Conservation (phyloP, 2,888 invertebrate genomes). For the Cataglyphis altisquamis region DNA sequence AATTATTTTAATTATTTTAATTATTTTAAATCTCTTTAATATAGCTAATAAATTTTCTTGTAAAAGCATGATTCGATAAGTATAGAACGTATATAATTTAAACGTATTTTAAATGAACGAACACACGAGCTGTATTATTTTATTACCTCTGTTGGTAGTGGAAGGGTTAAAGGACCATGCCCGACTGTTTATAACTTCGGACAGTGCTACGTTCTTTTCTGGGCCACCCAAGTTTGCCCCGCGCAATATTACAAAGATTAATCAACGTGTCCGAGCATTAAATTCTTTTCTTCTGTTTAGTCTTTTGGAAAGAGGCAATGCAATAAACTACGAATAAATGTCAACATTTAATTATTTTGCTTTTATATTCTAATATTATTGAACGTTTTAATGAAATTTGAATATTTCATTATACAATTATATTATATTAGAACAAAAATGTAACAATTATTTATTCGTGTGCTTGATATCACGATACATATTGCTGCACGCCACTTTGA, state of each 20-base stretch:
- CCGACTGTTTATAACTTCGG: slow-evolving; percentile 53
- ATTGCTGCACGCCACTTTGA: not conserved
- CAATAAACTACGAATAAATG: slow-evolving; percentile 53
- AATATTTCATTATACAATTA: slow-evolving; percentile 13
- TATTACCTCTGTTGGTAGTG: slow-evolving; percentile 33
- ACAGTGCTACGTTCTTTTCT: slow-evolving; percentile 52
- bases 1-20: not conserved
- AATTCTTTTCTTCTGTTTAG: slow-evolving; percentile 54
- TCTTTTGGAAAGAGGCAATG: slow-evolving; percentile 33
- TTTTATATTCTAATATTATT: slow-evolving; percentile 19
- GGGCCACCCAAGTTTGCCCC: slow-evolving; percentile 51
- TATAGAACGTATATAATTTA: not conserved
- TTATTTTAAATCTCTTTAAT: not conserved
- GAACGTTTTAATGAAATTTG: not conserved
- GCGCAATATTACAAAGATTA: slow-evolving; percentile 56
- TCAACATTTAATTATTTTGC: slow-evolving; percentile 40
- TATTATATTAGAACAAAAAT: not conserved
- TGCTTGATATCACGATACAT: not conserved
- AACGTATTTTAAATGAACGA: slow-evolving; percentile 24
- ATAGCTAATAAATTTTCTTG: not conserved
- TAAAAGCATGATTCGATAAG: not conserved
- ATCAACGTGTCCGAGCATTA: slow-evolving; percentile 52
- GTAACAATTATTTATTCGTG: not conserved
- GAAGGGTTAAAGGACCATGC: slow-evolving; percentile 45
- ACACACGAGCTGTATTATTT: slow-evolving; percentile 23